Conservation (phyloP, 1,140 invertebrate genomes). For the Diabrotica undecimpunctata region DNA sequence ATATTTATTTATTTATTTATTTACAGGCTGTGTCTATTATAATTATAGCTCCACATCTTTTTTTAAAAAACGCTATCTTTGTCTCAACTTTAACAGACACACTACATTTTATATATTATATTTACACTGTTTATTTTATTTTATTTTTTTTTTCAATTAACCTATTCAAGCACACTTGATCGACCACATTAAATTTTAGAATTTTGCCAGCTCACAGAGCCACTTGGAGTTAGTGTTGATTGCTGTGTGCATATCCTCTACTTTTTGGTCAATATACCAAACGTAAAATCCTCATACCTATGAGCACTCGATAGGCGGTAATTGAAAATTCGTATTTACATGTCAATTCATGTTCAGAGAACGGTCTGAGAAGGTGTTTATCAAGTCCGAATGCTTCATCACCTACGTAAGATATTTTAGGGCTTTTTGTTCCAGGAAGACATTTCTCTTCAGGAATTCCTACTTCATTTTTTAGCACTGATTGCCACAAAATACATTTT, state of each 20-base stretch:
- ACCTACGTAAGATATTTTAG: constrained; percentile 30
- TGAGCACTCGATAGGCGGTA: constrained; percentile 45
- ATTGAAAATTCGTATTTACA: constrained; percentile 46
- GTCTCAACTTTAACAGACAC: background rate
- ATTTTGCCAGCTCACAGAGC: constrained; percentile 5
- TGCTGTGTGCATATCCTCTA: constrained; percentile 41
- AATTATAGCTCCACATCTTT: no score
- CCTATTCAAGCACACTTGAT: background rate
- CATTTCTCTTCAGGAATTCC: constrained; percentile 9
- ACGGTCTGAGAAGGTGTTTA: constrained; percentile 42
- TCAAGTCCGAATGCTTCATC: constrained; percentile 45
- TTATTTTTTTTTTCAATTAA: no score
- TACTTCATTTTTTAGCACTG: constrained; percentile 22
- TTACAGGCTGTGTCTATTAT: no score
- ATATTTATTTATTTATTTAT: no score
- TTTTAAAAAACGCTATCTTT: no score
- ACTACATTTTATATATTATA: background rate
- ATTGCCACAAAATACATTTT: constrained; percentile 34
- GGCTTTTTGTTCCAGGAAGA: constrained; percentile 3
- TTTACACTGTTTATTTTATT: no score
- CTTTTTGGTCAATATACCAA: constrained; percentile 40
- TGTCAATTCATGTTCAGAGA: constrained; percentile 37
- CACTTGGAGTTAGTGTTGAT: constrained; percentile 18
- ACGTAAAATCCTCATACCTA: constrained; percentile 46
- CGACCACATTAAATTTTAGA: background rate